Conservation (phyloP, 2,888 invertebrate genomes). For the Mantis religiosa region DNA sequence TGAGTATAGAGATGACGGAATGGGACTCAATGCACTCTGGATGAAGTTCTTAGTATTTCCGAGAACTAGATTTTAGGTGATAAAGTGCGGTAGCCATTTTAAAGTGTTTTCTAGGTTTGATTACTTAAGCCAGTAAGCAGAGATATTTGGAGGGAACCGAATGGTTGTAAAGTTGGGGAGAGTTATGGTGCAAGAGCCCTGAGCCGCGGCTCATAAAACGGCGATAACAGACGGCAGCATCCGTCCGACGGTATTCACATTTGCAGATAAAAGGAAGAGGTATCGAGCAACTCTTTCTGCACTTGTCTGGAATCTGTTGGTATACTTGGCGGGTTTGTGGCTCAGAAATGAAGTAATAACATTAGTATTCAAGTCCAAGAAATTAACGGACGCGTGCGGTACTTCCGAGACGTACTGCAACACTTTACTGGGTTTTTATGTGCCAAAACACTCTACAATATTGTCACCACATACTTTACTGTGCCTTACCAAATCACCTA, state of each 20-base stretch:
- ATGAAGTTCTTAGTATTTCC: background rate
- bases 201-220: background rate
- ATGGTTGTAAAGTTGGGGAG: background rate
- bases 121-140: background rate
- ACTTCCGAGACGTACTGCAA: too few species aligned
- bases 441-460: too few species aligned
- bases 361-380: background rate
- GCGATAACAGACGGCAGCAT: background rate
- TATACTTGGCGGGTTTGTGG: background rate
- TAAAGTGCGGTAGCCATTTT: background rate
- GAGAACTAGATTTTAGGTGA: background rate
- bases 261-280: background rate
- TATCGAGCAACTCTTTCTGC: background rate
- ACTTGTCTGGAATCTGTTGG: background rate
- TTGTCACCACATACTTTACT: too few species aligned
- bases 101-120: background rate
- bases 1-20: background rate
- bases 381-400: too few species aligned
- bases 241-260: background rate
- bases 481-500: too few species aligned
- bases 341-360: background rate
- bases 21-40: background rate
- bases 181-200: background rate
- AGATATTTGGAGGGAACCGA: background rate
- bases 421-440: too few species aligned